Percentiles rank a stretch among this genome's conserved stretches.
These are phyloP conservation scores for Napeogenes inachia DNA, from an alignment of 2,888 invertebrate species.

Conservation along the genomic window DNA sequence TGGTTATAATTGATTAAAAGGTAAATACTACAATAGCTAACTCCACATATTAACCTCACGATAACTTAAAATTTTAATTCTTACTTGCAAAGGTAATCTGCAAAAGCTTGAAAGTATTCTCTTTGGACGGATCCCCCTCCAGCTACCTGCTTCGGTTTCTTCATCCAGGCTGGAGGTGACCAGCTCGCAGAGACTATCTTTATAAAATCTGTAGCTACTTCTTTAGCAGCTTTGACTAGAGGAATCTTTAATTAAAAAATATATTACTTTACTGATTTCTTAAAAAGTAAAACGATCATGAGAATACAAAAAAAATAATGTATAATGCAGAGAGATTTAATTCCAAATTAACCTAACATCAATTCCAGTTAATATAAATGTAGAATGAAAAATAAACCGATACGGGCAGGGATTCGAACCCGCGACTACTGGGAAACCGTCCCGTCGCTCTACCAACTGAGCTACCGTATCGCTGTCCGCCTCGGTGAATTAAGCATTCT, in stretches of 20 bases:
- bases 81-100: slow-evolving; percentile 3
- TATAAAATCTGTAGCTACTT: background rate
- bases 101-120: background rate
- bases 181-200: background rate
- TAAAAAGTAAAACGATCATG: background rate
- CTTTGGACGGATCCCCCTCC: background rate
- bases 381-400: no score
- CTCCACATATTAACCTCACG: background rate
- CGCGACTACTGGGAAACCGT: no score
- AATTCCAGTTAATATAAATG: no score
- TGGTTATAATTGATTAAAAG: no score
- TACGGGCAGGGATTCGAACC: no score
- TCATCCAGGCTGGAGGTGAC: background rate
- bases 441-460: no score
- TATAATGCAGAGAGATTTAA: background rate
- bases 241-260: slow-evolving; percentile 1
- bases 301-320: no score
- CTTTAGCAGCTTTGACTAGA: background rate
- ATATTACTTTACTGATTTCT: background rate
- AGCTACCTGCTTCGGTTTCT: background rate
- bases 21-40: no score
- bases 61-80: background rate
- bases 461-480: no score
- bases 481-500: no score
- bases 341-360: background rate